A percentile compares a stretch with the other conserved stretches of the same genome.
phyloP scores from a whole-genome alignment of 2,113 vertebrate genomes.

The Panurus biarmicus region DNA sequence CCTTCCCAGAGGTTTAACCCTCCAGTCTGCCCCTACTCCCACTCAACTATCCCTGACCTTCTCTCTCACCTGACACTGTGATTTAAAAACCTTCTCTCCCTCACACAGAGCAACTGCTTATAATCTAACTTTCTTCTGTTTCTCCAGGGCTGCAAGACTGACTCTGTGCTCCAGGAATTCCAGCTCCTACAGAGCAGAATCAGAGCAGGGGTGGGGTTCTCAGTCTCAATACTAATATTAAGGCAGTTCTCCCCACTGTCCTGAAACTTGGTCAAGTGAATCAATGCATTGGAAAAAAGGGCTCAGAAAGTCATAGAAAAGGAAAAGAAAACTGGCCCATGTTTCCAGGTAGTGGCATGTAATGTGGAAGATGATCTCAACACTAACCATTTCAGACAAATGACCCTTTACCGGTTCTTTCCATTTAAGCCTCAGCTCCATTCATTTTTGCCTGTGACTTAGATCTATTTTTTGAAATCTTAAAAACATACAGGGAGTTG shows the following conservation, averaged over 20 bases:
- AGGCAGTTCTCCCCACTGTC: not conserved
- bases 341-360: not conserved
- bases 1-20: not conserved
- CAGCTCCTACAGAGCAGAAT: not conserved
- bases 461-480: slow-evolving; percentile 54
- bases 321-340: not conserved
- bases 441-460: slow-evolving; percentile 43
- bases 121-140: not conserved
- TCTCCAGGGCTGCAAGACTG: not conserved
- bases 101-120: not conserved
- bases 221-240: not conserved
- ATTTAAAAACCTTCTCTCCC: not conserved
- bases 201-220: not conserved
- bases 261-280: not conserved
- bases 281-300: not conserved
- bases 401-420: slow-evolving; percentile 33
- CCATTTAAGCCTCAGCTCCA: slow-evolving; percentile 21
- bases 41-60: not conserved
- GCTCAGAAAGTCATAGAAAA: not conserved
- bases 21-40: not conserved
- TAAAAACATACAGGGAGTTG: slow-evolving; percentile 56
- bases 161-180: not conserved
- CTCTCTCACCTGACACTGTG: not conserved
- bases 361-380: slow-evolving; percentile 34
- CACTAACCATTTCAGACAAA: not conserved